These are phyloP conservation scores for Phasia obesa DNA, from an alignment of 2,888 invertebrate species.

Conservation along the genomic window DNA sequence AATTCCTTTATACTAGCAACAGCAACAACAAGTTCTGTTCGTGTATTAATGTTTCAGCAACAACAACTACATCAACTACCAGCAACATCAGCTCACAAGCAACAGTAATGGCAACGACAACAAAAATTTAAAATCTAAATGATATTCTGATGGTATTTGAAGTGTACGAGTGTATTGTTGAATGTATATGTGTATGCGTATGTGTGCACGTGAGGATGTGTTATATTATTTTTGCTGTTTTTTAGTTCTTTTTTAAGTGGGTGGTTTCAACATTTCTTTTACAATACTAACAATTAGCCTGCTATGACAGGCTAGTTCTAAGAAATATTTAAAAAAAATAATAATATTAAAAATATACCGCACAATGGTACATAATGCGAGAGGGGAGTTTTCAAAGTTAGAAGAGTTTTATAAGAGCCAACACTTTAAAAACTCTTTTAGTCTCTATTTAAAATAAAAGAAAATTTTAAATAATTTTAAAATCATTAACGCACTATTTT, in stretches of 20 bases:
- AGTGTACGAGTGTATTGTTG: slow-evolving; percentile 32
- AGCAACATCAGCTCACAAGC: slow-evolving; percentile 42
- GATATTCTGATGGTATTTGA: slow-evolving; percentile 64
- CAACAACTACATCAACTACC: slow-evolving; percentile 40
- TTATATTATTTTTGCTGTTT: slow-evolving; percentile 33
- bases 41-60: slow-evolving; percentile 57
- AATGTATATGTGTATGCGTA: background rate
- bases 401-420: no score
- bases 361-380: no score
- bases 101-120: slow-evolving; percentile 54
- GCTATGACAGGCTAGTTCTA: no score
- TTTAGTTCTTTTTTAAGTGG: slow-evolving; percentile 27
- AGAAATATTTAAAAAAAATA: no score
- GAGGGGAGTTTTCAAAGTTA: no score
- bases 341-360: no score
- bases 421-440: no score
- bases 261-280: slow-evolving; percentile 18
- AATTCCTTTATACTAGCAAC: slow-evolving; percentile 50
- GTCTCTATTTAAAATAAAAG: no score
- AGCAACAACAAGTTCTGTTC: slow-evolving; percentile 52
- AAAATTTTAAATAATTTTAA: no score
- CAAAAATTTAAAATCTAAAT: slow-evolving; percentile 56
- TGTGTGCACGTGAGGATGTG: no score
- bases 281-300: background rate
- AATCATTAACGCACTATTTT: no score